Conservation (phyloP, 2,797 vertebrate genomes). For the Gallinago stenura region DNA sequence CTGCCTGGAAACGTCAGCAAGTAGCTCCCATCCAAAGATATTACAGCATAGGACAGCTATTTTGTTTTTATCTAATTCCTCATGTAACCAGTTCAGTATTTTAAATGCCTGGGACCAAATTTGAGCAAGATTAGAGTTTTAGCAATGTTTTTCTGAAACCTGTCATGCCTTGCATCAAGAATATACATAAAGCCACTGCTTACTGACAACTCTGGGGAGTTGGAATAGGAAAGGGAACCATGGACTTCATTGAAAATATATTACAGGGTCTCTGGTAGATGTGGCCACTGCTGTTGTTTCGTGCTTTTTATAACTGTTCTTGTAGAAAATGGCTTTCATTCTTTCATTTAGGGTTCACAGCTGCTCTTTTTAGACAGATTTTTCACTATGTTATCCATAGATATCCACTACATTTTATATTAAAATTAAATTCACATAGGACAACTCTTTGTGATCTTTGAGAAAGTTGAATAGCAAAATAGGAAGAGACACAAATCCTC, state of each 20-base stretch:
- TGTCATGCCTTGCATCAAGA: background rate
- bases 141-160: background rate
- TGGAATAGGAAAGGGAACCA: background rate
- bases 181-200: background rate
- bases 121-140: background rate
- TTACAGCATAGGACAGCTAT: conserved; percentile 42
- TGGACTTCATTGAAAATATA: background rate
- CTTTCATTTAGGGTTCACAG: background rate
- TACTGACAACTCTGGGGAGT: background rate
- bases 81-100: background rate
- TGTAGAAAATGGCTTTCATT: background rate
- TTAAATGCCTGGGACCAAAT: background rate
- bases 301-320: background rate
- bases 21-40: conserved; percentile 24
- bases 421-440: background rate
- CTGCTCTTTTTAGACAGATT: background rate
- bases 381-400: background rate
- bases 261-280: background rate
- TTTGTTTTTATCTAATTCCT: conserved; percentile 44
- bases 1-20: background rate
- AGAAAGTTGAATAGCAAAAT: background rate
- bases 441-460: background rate
- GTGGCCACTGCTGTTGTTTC: background rate
- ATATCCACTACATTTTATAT: background rate
- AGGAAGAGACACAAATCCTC: background rate